Percentiles rank a stretch among this genome's conserved stretches.
phyloP scores from a whole-genome alignment of 1,140 invertebrate genomes.

The Spodoptera frugiperda region DNA sequence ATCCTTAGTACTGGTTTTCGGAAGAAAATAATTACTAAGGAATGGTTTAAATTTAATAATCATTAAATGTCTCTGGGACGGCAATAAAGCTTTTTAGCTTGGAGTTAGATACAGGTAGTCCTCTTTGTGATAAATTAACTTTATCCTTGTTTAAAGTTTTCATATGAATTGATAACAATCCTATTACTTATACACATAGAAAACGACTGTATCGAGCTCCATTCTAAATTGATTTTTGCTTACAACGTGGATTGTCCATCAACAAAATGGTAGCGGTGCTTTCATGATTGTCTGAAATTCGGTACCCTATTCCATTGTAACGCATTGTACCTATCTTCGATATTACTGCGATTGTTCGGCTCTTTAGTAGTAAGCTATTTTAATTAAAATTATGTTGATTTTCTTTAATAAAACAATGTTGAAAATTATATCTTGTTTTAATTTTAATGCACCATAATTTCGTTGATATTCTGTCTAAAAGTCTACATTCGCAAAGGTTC shows the following conservation, averaged over 20 bases:
- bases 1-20: no score
- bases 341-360: background rate
- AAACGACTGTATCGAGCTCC: background rate
- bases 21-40: no score
- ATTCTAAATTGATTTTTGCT: background rate
- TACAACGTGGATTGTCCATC: background rate
- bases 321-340: background rate
- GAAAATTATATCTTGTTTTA: background rate
- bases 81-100: no score
- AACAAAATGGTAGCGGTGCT: background rate
- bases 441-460: background rate
- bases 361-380: background rate
- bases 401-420: constrained; percentile 27
- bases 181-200: no score
- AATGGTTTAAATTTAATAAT: no score
- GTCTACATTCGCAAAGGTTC: no score
- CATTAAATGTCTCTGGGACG: no score
- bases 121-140: no score
- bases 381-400: constrained; percentile 22
- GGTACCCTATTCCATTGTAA: background rate
- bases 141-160: no score
- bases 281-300: constrained; percentile 5
- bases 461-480: background rate
- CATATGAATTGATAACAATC: no score
- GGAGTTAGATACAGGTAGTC: no score